Evolutionary conservation across 1,140 invertebrate genomes (phyloP).

Genomic region (Pseudomyrmex cubaensis): DNA sequence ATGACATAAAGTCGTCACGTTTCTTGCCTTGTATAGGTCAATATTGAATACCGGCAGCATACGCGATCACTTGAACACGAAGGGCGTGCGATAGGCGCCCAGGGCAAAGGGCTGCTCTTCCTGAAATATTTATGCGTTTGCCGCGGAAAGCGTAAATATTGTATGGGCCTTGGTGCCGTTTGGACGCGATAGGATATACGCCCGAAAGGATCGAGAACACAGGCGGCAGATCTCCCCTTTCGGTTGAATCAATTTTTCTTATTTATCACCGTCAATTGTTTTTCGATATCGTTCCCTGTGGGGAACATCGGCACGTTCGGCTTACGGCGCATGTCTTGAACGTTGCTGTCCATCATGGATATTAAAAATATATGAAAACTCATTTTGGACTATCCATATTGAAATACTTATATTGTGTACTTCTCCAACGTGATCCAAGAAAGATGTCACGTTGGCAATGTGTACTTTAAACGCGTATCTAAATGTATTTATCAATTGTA

Average conservation of each 20-base stretch:
- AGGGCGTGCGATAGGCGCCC: constrained; percentile 33
- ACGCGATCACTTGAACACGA: constrained; percentile 36
- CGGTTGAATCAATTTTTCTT: constrained; percentile 70
- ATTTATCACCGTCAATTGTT: constrained; percentile 73
- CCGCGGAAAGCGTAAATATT: constrained; percentile 76
- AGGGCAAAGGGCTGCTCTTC: constrained; percentile 64
- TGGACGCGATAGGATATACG: constrained; percentile 55
- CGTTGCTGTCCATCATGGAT: constrained; percentile 55
- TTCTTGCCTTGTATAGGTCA: constrained; percentile 35
- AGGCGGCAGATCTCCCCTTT: constrained; percentile 56
- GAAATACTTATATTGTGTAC: not conserved
- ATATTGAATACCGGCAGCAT: constrained; percentile 49
- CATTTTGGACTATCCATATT: constrained; percentile 19
- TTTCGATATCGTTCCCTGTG: constrained; percentile 64
- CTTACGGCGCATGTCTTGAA: constrained; percentile 49
- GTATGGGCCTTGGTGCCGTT: constrained; percentile 66
- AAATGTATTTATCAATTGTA: not conserved
- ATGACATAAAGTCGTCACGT: constrained; percentile 50
- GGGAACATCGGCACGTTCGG: constrained; percentile 46
- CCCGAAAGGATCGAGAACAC: constrained; percentile 47
- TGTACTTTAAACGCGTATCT: not conserved
- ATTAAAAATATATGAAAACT: constrained; percentile 64
- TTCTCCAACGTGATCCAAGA: not conserved
- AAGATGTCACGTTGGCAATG: not conserved
- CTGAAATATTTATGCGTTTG: constrained; percentile 76